Conservation (phyloP, 2,113 vertebrate genomes). For the Aleadryas rufinucha region DNA sequence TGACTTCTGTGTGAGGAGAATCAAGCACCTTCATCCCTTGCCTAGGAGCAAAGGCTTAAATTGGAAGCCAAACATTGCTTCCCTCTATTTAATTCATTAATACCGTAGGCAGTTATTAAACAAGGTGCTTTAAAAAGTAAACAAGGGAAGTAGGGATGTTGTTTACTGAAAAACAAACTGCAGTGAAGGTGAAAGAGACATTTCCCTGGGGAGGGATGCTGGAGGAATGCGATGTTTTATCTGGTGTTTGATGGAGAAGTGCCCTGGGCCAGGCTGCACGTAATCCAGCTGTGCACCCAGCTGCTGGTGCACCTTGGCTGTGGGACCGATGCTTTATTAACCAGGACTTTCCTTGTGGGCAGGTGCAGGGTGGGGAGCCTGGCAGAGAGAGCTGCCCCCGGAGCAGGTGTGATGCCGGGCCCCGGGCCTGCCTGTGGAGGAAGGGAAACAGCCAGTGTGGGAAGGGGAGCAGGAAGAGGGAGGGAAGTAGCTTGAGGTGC, state of each 20-base stretch:
- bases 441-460: background rate
- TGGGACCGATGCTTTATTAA: background rate
- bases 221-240: background rate
- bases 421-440: accelerated
- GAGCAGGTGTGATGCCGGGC: background rate
- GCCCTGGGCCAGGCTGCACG: background rate
- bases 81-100: background rate
- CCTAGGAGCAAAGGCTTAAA: background rate
- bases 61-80: background rate
- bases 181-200: background rate
- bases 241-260: background rate
- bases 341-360: background rate
- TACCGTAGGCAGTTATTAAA: background rate
- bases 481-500: background rate
- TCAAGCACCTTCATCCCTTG: background rate
- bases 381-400: accelerated
- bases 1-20: background rate
- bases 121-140: background rate
- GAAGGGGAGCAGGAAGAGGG: background rate
- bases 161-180: background rate
- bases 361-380: background rate
- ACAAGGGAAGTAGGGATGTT: background rate
- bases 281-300: background rate
- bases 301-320: background rate
- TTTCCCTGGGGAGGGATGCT: background rate